phyloP scores from a whole-genome alignment of 1,140 invertebrate species.

The Drosophila setifemur region DNA sequence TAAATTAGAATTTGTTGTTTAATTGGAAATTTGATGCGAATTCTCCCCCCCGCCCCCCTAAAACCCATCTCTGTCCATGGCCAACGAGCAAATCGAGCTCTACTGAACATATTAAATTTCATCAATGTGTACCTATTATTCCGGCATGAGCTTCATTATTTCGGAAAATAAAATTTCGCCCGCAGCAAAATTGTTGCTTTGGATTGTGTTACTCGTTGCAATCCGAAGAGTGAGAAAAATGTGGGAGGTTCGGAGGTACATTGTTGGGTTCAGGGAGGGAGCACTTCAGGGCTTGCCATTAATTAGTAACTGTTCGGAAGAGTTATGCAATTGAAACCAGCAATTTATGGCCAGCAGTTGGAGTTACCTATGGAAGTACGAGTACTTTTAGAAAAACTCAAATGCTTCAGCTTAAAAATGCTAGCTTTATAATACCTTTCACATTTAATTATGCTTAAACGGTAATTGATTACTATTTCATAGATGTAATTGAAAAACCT shows the following conservation, averaged over 20 bases:
- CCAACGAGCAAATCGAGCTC: conserved; percentile 63
- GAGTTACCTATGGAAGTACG: background rate
- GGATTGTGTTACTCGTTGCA: conserved; percentile 1
- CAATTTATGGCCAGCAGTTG: background rate
- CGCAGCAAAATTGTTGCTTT: background rate
- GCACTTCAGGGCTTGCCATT: conserved; percentile 11
- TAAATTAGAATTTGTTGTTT: conserved; percentile 76
- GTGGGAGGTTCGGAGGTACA: too few relatives aligned
- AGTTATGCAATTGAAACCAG: conserved; percentile 7
- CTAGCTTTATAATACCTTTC: too few relatives aligned
- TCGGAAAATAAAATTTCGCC: conserved; percentile 56
- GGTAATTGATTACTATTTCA: too few relatives aligned
- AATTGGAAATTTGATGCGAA: conserved; percentile 76
- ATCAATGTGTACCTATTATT: conserved; percentile 71
- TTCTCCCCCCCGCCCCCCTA: conserved; percentile 1
- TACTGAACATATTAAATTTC: conserved; percentile 72
- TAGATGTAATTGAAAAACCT: too few relatives aligned
- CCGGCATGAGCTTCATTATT: conserved; percentile 63
- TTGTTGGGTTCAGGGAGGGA: background rate
- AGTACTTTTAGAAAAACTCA: background rate
- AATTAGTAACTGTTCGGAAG: conserved; percentile 10
- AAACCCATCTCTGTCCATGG: background rate
- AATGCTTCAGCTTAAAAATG: background rate
- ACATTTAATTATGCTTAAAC: too few relatives aligned
- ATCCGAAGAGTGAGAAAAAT: background rate